Base-by-base conservation (phyloP, 2,797 vertebrate genomes). In the Dipus sagitta region DNA sequence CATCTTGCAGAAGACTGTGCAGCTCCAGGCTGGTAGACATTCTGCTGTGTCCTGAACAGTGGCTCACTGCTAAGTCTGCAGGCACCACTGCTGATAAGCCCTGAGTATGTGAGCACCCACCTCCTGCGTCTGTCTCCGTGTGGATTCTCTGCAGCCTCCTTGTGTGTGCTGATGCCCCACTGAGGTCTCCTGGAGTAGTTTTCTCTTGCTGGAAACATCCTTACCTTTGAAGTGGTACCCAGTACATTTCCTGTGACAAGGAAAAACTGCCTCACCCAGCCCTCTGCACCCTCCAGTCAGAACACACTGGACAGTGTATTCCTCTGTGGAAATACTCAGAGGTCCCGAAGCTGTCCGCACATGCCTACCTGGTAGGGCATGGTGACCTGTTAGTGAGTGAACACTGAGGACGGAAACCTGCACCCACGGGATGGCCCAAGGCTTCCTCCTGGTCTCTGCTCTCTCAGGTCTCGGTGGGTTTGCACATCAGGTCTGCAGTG, bases 291-390 rank as follows among this genome's bases (percentile, higher is more conserved):
- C 3, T 47, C 70, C 47, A 54, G 12, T 21, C 24, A 28, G 30
- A 76, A 38, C 26, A 0, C 1, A 20, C 26, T 11, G 17, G 3
- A 38, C 6, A 2, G 6, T 0, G 7, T 2, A 15, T 17, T 30
- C 18, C 0, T 18, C 7, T 6, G 13, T 30, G 20, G 2, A 12
- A 3, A 4, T 47, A 20, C 93, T 47, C 30, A 5, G 3, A 30
- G 20, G 12, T 32, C 24, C 3, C 15, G 28, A 0, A 17, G 64
- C 52, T 18, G 28, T 10, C 32, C 1, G 0, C 13, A 3, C 2
- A 3, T 0, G 13, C 78, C 68, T 76, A 23, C 0, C 28, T 0
- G 9, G 0, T 76, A 26, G 6, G 14, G 28, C 15, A 0, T 18
- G 14, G 12, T 4, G 32, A 32, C 38, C 85, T 67, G 12, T 17